Percentiles rank a stretch among this genome's conserved stretches.
Evolutionary conservation across 1,140 invertebrate species (phyloP).

Genomic region (Drosophila parvula): DNA sequence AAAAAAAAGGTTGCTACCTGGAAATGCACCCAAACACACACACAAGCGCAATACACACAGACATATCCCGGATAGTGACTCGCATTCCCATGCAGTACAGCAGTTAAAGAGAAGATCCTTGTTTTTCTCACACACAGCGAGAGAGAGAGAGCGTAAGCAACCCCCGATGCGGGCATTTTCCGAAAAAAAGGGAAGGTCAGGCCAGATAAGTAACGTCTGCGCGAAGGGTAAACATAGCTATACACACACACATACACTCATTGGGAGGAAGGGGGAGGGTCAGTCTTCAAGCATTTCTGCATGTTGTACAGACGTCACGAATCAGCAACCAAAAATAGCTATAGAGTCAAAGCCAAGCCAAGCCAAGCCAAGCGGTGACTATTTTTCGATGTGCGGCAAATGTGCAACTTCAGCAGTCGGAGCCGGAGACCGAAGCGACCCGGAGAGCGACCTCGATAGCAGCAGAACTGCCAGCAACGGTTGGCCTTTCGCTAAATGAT

Average conservation of each 20-base stretch:
- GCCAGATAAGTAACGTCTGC: slow-evolving; percentile 53
- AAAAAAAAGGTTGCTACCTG: slow-evolving; percentile 56
- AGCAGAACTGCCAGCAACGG: slow-evolving; percentile 43
- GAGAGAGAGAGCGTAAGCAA: slow-evolving; percentile 30
- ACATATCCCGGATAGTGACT: slow-evolving; percentile 2
- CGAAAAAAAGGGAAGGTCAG: slow-evolving; percentile 60
- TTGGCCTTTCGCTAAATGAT: slow-evolving; percentile 59
- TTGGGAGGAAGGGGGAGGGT: slow-evolving; percentile 56
- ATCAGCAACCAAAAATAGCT: slow-evolving; percentile 46
- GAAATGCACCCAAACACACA: slow-evolving; percentile 17
- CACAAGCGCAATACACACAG: neutral
- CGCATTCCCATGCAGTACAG: slow-evolving; percentile 66
- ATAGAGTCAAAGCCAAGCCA: slow-evolving; percentile 26
- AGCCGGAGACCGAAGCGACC: slow-evolving; percentile 28
- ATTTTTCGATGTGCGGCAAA: slow-evolving; percentile 38
- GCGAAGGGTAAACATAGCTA: slow-evolving; percentile 73
- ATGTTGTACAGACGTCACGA: slow-evolving; percentile 72
- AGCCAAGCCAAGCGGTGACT: slow-evolving; percentile 39
- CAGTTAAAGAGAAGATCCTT: slow-evolving; percentile 32
- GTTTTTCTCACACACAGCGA: slow-evolving; percentile 1
- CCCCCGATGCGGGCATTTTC: slow-evolving; percentile 39
- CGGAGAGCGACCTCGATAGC: slow-evolving; percentile 71
- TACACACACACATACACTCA: slow-evolving; percentile 27
- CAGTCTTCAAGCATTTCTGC: slow-evolving; percentile 63
- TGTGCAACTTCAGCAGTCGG: slow-evolving; percentile 71